These are phyloP conservation scores for Drosophila melanica DNA, from an alignment of 1,140 invertebrate genomes.

Conservation along the genomic window DNA sequence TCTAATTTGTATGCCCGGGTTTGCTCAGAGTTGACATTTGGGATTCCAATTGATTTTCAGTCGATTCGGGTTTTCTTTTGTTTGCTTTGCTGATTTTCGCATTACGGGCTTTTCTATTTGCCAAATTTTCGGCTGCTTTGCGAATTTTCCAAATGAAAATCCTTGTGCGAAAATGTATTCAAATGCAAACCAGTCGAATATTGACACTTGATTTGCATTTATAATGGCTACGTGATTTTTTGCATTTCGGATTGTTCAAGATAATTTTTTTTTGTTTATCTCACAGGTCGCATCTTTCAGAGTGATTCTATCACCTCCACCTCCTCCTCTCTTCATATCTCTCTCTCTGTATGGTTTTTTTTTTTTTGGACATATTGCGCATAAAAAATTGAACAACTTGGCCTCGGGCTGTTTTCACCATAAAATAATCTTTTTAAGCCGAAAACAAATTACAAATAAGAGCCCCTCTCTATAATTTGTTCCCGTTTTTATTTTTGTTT, in stretches of 20 bases:
- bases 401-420: conserved; percentile 76
- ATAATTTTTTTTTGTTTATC: conserved; percentile 23
- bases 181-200: conserved; percentile 52
- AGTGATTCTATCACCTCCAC: not conserved
- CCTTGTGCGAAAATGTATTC: conserved; percentile 54
- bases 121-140: conserved; percentile 33
- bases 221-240: conserved; percentile 75
- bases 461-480: conserved; percentile 64
- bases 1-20: conserved; percentile 31
- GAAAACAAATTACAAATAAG: conserved; percentile 80
- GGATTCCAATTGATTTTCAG: conserved; percentile 1
- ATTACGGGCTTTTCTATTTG: conserved; percentile 39
- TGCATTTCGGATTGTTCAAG: conserved; percentile 11
- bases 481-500: conserved; percentile 30
- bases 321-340: conserved; percentile 36
- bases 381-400: conserved; percentile 69
- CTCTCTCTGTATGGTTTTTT: not conserved
- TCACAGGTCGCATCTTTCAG: conserved; percentile 22
- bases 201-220: conserved; percentile 81
- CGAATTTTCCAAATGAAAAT: conserved; percentile 68
- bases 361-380: conserved; percentile 65
- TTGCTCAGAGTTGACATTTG: conserved; percentile 59
- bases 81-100: conserved; percentile 74
- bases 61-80: conserved; percentile 32
- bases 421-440: conserved; percentile 81